Evolutionary conservation across 2,888 invertebrate genomes (phyloP).

Genomic region (Alcis repandata): DNA sequence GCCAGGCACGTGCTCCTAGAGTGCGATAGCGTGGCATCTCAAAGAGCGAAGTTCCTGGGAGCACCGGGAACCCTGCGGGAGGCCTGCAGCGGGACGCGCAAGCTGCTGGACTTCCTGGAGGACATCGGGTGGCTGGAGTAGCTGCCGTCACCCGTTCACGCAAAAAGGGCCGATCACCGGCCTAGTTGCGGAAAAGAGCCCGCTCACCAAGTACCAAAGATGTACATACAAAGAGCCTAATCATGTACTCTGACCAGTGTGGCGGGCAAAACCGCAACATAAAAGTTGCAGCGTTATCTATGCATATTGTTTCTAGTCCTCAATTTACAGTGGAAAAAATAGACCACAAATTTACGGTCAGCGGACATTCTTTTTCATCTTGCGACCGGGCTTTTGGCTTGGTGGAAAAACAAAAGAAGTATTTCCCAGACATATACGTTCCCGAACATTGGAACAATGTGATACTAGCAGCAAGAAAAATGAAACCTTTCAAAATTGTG

Average conservation of each 20-base stretch:
- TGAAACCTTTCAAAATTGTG: too few species aligned
- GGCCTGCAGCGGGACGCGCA: too few species aligned
- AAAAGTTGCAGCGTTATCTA: slow-evolving; percentile 45
- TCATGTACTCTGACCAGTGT: slow-evolving; percentile 46
- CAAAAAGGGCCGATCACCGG: too few species aligned
- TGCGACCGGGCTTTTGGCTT: slow-evolving; percentile 39
- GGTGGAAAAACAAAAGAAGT: slow-evolving; percentile 28
- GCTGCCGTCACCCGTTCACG: too few species aligned
- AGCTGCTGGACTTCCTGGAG: too few species aligned
- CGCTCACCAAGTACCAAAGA: too few species aligned
- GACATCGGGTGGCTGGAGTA: too few species aligned
- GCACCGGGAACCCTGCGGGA: too few species aligned
- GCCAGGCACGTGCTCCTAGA: too few species aligned
- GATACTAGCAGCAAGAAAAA: slow-evolving; percentile 38
- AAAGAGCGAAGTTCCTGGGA: too few species aligned
- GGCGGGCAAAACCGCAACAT: slow-evolving; percentile 50
- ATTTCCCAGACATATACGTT: slow-evolving; percentile 20
- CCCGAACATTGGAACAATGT: slow-evolving; percentile 36
- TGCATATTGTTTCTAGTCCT: slow-evolving; percentile 30
- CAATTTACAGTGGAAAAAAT: slow-evolving; percentile 36
- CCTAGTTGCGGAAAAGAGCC: too few species aligned
- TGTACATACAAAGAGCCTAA: slow-evolving; percentile 41
- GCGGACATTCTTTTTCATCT: slow-evolving; percentile 36
- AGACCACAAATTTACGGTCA: slow-evolving; percentile 39
- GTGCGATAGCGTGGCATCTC: too few species aligned